Base-by-base conservation (phyloP, 2,797 vertebrate species). In the Tragopan temminckii region DNA sequence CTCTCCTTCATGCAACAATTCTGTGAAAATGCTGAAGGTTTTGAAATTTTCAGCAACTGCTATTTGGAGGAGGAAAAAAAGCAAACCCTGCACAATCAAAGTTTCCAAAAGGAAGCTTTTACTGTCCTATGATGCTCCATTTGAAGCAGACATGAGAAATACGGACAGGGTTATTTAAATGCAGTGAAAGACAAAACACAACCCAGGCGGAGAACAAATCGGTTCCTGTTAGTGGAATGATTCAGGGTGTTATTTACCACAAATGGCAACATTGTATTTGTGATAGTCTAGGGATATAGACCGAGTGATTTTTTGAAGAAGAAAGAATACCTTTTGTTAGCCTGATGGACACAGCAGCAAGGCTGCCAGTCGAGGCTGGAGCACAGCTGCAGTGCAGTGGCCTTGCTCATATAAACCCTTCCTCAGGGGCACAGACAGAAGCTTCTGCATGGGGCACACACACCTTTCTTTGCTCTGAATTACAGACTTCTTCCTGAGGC, bases 401-500 rank as follows among this genome's bases (percentile, higher is more conserved):
- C 43, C 29, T 68, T 77, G 58, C 33, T 16, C 45, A 43, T 58
- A 48, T 21, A 80, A 5, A 46, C 21, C 15, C 46, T 72, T 94
- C 14, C 38, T 50, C 31, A 0, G 0, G 58, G 50, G 62, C 74
- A 76, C 0, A 0, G 36, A 46, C 20, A 83, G 64, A 79, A 0
- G 4, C 46, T 27, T 75, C 72, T 85, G 15, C 40, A 42, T 55
- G 67, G 59, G 74, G 62, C 50, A 84, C 70, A 71, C 18, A 81
- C 46, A 18, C 46, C 58, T 66, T 80, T 79, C 62, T 88, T 82
- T 31, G 5, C 1, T 0, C 29, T 63, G 25, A 64, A 74, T 12
- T 1, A 2, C 31, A 45, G 70, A 29, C 16, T 90, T 66, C 52
- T 64, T 62, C 62, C 36, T 27, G 36, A 79, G 36, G 55, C 0